A percentile compares a stretch with the other conserved stretches of the same genome.
These are phyloP conservation scores for Moxostoma hubbsi DNA, from an alignment of 2,797 vertebrate species.

Conservation along the genomic window DNA sequence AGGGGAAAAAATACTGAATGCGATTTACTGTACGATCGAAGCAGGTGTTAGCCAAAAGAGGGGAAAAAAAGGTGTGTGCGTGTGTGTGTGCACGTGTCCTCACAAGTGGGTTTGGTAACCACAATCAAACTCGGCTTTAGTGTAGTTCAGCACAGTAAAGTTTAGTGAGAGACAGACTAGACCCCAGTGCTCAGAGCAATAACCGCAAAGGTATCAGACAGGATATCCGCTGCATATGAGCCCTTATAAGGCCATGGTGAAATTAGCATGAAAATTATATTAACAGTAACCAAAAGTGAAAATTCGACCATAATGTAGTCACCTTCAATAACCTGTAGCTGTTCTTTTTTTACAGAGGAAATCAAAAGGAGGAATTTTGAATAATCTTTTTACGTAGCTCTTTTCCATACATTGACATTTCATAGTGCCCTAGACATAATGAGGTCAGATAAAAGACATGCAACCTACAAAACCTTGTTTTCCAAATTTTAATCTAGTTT, in stretches of 20 bases:
- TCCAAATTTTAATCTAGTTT: background rate
- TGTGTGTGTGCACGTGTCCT: no score
- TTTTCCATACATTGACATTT: no score
- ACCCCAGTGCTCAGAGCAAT: constrained; percentile 43
- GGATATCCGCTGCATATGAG: constrained; percentile 7
- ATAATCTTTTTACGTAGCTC: no score
- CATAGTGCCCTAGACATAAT: no score
- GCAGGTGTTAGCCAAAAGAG: constrained; percentile 51
- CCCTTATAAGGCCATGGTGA: background rate
- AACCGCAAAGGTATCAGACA: constrained; percentile 27
- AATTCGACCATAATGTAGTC: no score
- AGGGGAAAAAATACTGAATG: background rate
- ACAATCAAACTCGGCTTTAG: constrained; percentile 55
- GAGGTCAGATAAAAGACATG: background rate
- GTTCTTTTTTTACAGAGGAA: no score
- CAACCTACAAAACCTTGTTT: background rate
- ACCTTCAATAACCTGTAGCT: no score
- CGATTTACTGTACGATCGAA: constrained; percentile 17
- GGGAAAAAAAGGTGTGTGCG: constrained; percentile 44
- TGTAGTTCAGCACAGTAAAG: constrained; percentile 37
- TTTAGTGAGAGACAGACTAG: constrained; percentile 46
- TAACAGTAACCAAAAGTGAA: no score
- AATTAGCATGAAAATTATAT: constrained; percentile 29
- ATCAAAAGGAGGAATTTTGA: no score
- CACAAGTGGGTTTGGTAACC: constrained; percentile 46